Percentiles rank a stretch among this genome's conserved stretches.
Evolutionary conservation across 2,797 vertebrate genomes (phyloP).

Genomic region (Pseudocheirus occidentalis): DNA sequence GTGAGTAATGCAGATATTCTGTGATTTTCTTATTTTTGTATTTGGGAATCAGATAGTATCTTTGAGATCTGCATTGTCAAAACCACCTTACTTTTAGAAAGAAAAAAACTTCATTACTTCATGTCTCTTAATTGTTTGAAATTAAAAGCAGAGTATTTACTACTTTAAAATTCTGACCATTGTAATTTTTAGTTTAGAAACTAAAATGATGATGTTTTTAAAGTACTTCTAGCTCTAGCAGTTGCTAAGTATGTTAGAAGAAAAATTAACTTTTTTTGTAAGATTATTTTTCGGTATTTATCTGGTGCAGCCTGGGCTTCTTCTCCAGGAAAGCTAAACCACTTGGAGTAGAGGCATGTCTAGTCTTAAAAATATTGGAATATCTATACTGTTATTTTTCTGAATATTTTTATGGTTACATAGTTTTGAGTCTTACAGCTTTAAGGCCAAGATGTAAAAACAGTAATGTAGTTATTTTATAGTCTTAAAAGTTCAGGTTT

Average conservation of each 20-base stretch:
- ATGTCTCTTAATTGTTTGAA: slow-evolving; percentile 44
- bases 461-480: not conserved
- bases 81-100: slow-evolving; percentile 34
- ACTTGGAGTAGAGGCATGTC: slow-evolving; percentile 11
- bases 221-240: slow-evolving; percentile 54
- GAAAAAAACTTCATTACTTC: slow-evolving; percentile 38
- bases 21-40: slow-evolving; percentile 43
- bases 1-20: slow-evolving; percentile 41
- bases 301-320: slow-evolving; percentile 6
- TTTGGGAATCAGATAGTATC: slow-evolving; percentile 41
- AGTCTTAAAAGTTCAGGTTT: not conserved
- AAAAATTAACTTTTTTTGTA: slow-evolving; percentile 60
- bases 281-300: slow-evolving; percentile 66
- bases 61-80: slow-evolving; percentile 45
- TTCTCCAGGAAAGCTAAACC: slow-evolving; percentile 51
- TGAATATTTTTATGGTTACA: slow-evolving; percentile 42
- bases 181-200: slow-evolving; percentile 47
- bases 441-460: not conserved
- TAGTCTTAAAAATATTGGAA: slow-evolving; percentile 40
- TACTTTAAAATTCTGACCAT: slow-evolving; percentile 52
- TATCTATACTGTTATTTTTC: slow-evolving; percentile 48
- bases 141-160: slow-evolving; percentile 46
- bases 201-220: slow-evolving; percentile 51
- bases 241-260: slow-evolving; percentile 53
- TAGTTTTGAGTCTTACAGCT: slow-evolving; percentile 27